Base-by-base conservation (phyloP, 2,888 invertebrate species). In the Yponomeuta sedellus region DNA sequence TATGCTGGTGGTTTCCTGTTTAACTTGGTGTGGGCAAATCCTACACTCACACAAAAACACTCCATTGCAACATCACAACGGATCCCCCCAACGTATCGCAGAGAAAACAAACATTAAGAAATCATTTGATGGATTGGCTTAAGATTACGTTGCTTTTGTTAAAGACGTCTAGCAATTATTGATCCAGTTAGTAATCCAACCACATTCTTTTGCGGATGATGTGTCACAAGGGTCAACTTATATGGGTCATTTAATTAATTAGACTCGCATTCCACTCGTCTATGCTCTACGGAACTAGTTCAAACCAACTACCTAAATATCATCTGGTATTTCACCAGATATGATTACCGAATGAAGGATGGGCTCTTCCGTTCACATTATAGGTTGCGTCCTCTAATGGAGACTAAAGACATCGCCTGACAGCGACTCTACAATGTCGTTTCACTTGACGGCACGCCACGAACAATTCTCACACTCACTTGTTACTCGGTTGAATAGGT, bases 371-470 rank as follows among this genome's bases (percentile, higher is more conserved):
- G 52, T 61, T 65, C 8, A n/a, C 52, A 25, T 62, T 58, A 20
- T 44, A 62, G 63, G 28, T 11, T 34, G 34, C 34, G 64, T 66
- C 66, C 66, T 66, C 64, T 66, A 56, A 66, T 59, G 44, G 59
- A 16, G 66, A 52, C n/a, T 61, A 44, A 52, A 62, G 39, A 67
- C 61, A 61, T 67, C 56, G 64, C 67, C 64, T 67, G 67, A 67
- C 67, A 44, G 34, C 22, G 11, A 40, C 20, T 64, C 16, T 56
- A 16, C 64, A 65, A 65, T 59, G 65, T 52, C 59, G 20, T 59
- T 59, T 39, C 22, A 61, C 28, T 44, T 64, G 56, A 57, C 64
- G 64, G n/a, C 64, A 64, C 64, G 56, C 57, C 57, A 57, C 52
- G 19, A 56, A 64, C 57, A 57, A 57, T 64, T 64, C 56, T 57